Percentiles rank a stretch among this genome's conserved stretches.
Evolutionary conservation across 2,797 vertebrate species (phyloP).

Genomic region (Chiloscyllium punctatum): DNA sequence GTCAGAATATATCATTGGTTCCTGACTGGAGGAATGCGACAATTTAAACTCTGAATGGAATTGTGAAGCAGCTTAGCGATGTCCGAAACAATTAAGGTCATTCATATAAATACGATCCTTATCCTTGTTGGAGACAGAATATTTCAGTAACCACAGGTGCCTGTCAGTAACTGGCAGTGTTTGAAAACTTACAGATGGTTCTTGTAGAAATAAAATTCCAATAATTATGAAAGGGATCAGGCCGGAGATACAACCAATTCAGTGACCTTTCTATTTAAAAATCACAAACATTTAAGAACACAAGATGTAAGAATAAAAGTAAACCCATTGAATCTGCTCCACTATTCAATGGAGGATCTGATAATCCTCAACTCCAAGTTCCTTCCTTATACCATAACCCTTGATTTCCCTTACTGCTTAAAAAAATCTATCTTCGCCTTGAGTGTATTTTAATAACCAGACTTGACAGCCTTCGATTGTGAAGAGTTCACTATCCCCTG

Average conservation of each 20-base stretch:
- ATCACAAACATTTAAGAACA: background rate
- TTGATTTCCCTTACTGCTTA: no score
- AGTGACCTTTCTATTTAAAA: background rate
- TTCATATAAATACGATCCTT: background rate
- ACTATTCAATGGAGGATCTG: no score
- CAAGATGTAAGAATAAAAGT: no score
- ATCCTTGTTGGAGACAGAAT: background rate
- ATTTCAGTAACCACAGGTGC: background rate
- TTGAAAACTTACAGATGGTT: no score
- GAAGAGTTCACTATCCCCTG: no score
- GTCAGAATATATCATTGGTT: background rate
- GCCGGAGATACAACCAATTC: background rate
- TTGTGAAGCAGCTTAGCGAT: background rate
- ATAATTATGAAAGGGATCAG: background rate
- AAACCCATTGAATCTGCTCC: no score
- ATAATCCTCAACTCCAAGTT: no score
- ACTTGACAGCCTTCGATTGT: no score
- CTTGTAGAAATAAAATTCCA: background rate
- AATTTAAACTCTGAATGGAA: background rate
- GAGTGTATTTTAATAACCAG: no score
- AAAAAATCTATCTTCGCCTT: no score
- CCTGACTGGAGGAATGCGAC: background rate
- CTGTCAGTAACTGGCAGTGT: background rate
- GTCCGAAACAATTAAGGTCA: background rate
- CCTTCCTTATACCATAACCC: no score